Percentiles rank a stretch among this genome's conserved stretches.
These are phyloP conservation scores for Xanthostigma xanthostigma DNA, from an alignment of 2,888 invertebrate genomes.

Conservation along the genomic window DNA sequence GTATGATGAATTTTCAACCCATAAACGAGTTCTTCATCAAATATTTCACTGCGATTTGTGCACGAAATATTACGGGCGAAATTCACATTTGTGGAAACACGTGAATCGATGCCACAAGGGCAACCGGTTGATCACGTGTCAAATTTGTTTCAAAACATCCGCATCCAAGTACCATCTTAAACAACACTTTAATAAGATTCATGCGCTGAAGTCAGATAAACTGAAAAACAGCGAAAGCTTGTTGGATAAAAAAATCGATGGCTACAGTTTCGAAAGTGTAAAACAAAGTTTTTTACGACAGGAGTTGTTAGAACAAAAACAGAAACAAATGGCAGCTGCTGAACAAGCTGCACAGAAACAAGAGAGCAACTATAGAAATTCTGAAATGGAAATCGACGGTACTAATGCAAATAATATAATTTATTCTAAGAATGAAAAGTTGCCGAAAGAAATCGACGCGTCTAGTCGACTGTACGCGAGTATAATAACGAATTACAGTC, in stretches of 20 bases:
- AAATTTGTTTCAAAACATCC: slow-evolving; percentile 39
- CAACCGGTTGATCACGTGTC: slow-evolving; percentile 42
- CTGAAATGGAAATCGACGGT: slow-evolving; percentile 6
- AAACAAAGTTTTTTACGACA: slow-evolving; percentile 25
- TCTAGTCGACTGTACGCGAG: slow-evolving; percentile 27
- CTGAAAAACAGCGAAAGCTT: slow-evolving; percentile 22
- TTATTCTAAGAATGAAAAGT: slow-evolving; percentile 5
- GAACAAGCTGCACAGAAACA: not conserved
- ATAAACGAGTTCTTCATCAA: slow-evolving; percentile 33
- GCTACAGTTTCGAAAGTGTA: slow-evolving; percentile 23
- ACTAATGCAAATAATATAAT: not conserved
- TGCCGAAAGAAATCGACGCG: slow-evolving; percentile 27
- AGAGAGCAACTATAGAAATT: slow-evolving; percentile 7
- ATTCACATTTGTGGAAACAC: slow-evolving; percentile 45
- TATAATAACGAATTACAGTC: slow-evolving; percentile 29
- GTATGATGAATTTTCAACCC: slow-evolving; percentile 35
- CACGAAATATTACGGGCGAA: slow-evolving; percentile 41
- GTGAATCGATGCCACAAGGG: slow-evolving; percentile 35
- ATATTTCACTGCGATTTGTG: slow-evolving; percentile 44
- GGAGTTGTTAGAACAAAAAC: slow-evolving; percentile 19
- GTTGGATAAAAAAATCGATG: slow-evolving; percentile 25
- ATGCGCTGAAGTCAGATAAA: slow-evolving; percentile 25
- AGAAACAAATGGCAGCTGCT: not conserved
- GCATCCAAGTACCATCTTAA: slow-evolving; percentile 39
- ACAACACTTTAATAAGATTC: slow-evolving; percentile 39